Conservation (phyloP, 2,113 vertebrate genomes). For the Platanista minor region DNA sequence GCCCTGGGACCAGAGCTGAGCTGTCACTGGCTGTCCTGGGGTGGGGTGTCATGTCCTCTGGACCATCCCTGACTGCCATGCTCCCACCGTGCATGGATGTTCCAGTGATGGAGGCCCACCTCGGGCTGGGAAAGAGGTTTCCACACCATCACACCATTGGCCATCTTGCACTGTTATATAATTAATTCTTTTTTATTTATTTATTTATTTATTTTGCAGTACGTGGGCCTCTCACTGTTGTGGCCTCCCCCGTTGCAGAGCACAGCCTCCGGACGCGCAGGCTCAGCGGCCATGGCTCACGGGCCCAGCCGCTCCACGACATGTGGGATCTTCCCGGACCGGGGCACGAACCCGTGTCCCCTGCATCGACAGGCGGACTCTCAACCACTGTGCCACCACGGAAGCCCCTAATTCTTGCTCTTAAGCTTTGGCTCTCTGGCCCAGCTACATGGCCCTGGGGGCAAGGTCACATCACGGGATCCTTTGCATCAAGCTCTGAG, state of each 20-base stretch:
- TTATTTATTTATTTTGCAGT: no score
- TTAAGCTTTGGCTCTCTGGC: background rate
- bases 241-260: no score
- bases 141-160: fast-evolving
- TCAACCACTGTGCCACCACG: no score
- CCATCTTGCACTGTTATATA: background rate
- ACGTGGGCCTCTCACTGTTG: no score
- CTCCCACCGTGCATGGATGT: background rate
- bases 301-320: no score
- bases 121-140: background rate
- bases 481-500: background rate
- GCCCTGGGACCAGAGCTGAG: background rate
- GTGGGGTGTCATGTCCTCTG: background rate
- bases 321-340: no score
- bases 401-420: background rate
- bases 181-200: background rate
- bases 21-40: fast-evolving
- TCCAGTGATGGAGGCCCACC: background rate
- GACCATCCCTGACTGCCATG: background rate
- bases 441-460: background rate
- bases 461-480: background rate
- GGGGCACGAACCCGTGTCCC: no score
- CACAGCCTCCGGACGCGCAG: no score
- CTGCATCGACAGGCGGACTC: no score
- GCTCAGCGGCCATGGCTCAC: no score